Evolutionary conservation across 2,113 vertebrate species (phyloP).

Genomic region (Nothoprocta pentlandii): DNA sequence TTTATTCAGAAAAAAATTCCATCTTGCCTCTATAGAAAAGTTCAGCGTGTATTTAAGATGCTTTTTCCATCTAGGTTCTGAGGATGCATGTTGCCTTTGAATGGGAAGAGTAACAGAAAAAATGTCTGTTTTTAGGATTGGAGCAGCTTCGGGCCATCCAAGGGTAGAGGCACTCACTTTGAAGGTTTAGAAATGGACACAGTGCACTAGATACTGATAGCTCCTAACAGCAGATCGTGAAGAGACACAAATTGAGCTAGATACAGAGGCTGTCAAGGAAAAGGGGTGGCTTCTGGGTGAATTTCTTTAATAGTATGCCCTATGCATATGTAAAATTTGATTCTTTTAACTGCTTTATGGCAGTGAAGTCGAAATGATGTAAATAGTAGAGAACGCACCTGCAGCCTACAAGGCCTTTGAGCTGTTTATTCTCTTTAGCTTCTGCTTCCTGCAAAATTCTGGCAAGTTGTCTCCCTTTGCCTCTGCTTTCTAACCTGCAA

Average conservation of each 20-base stretch:
- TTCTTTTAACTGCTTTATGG: neutral
- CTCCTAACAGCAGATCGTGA: neutral
- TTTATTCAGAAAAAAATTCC: neutral
- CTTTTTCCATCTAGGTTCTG: neutral
- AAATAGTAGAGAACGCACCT: neutral
- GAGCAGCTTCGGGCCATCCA: neutral
- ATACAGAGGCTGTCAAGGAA: neutral
- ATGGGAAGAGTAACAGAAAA: neutral
- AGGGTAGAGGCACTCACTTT: neutral
- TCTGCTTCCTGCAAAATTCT: neutral
- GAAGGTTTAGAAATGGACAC: neutral
- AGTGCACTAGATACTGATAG: neutral
- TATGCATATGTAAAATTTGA: fast-evolving
- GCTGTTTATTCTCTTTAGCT: neutral
- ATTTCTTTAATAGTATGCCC: neutral
- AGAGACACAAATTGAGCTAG: neutral
- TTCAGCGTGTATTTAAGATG: neutral
- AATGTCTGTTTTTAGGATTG: neutral
- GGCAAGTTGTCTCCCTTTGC: neutral
- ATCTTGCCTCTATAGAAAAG: neutral
- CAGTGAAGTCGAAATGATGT: neutral
- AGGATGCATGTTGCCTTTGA: neutral
- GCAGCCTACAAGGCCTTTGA: neutral
- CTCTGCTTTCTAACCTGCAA: neutral
- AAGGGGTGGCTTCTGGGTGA: neutral